Base-by-base conservation (phyloP, 2,888 invertebrate genomes). In the Noctua fimbriata region DNA sequence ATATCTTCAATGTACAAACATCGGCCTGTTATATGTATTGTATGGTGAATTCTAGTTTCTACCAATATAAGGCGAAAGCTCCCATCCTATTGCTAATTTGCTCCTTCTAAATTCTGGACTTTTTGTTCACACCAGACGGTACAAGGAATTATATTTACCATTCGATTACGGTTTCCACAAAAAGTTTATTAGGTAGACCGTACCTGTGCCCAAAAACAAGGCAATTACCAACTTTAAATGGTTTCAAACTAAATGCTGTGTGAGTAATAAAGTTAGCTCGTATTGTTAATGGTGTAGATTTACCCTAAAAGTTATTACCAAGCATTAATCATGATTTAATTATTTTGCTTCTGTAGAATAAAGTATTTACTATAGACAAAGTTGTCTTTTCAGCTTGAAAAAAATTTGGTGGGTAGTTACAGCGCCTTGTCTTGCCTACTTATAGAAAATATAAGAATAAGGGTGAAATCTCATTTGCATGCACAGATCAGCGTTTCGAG, bases 271-370 rank as follows among this genome's bases (percentile, higher is more conserved):
- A 65, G 21, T 70, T 65, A 32, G 21, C 47, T 60, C 44, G 41
- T 41, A 60, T 28, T 44, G 32, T 41, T 52, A 44, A 65, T 69
- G 41, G 32, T 73, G 2, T 49, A 16, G 41, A 66, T 28, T 49
- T 63, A 60, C 18, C 21, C 6, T 7, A 58, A 81, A 60, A 67
- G n/a, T 79, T 65, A 47, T 69, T 44, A 36, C 21, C 60, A 28
- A 60, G 74, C 49, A 82, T 69, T 52, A 69, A 69, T 82, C 49
- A 52, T 18, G 9, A 24, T 52, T 67, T 60, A 24, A 58, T 76
- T 9, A 49, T 69, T 9, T 3, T 47, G 58, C 69, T 81, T 24
- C 9, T 67, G 6, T 18, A 52, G 6, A 60, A 77, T 28, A 28
- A 28, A 41, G 28, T 41, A 28, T 28, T n/a, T 10, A 9, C 41